These are phyloP conservation scores for Gallinago undulata DNA, from an alignment of 2,113 vertebrate species.

Conservation along the genomic window DNA sequence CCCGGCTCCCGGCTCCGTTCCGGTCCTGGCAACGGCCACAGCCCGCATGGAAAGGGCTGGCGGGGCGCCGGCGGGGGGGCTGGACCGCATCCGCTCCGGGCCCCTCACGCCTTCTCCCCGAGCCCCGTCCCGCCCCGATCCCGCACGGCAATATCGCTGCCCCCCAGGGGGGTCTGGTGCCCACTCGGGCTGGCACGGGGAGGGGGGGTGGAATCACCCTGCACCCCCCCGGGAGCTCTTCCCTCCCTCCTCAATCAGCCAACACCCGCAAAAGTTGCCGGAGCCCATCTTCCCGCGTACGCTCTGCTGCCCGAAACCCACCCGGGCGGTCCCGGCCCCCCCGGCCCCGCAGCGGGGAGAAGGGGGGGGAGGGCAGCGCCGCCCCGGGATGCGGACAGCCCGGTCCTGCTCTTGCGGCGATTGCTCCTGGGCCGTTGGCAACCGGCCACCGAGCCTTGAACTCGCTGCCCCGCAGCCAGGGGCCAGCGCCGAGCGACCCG, in stretches of 20 bases:
- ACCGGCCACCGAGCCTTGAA: background rate
- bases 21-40: background rate
- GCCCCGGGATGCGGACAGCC: rapidly evolving
- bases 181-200: background rate
- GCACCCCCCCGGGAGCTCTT: background rate
- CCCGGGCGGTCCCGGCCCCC: too few species aligned
- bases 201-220: background rate
- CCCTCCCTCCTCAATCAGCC: background rate
- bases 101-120: background rate
- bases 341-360: rapidly evolving
- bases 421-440: background rate
- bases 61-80: rapidly evolving
- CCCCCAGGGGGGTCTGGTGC: too few species aligned
- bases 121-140: background rate
- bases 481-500: rapidly evolving
- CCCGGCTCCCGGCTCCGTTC: background rate
- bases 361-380: too few species aligned
- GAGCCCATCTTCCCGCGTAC: background rate
- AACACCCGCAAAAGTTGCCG: background rate
- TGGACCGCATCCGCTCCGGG: background rate
- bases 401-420: background rate
- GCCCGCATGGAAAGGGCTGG: background rate
- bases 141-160: rapidly evolving
- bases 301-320: background rate
- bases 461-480: background rate